Percentiles rank a stretch among this genome's conserved stretches.
Evolutionary conservation across 2,888 invertebrate genomes (phyloP).

Genomic region (Helleia helle): DNA sequence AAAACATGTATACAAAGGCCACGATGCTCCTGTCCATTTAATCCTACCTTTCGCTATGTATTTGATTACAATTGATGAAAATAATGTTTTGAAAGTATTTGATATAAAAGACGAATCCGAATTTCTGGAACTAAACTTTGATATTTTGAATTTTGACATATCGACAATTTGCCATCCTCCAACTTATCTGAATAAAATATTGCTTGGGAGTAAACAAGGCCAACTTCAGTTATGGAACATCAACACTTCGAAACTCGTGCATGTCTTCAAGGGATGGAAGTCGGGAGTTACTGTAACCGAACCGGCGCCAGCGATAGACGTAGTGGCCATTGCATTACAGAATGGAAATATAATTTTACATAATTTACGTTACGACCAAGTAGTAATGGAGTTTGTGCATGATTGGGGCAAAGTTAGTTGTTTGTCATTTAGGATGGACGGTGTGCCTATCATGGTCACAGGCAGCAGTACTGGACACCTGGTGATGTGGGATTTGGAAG

Average conservation of each 20-base stretch:
- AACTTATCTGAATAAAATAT: slow-evolving; percentile 94
- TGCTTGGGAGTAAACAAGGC: slow-evolving; percentile 91
- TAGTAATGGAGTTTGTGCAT: slow-evolving; percentile 88
- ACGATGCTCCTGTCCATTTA: slow-evolving; percentile 80
- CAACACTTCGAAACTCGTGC: slow-evolving; percentile 81
- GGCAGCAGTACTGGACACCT: slow-evolving; percentile 89
- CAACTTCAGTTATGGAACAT: slow-evolving; percentile 92
- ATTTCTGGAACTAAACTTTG: slow-evolving; percentile 80
- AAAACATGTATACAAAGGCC: slow-evolving; percentile 85
- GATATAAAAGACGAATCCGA: slow-evolving; percentile 83
- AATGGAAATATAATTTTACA: slow-evolving; percentile 89
- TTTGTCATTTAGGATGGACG: slow-evolving; percentile 91
- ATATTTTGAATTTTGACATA: slow-evolving; percentile 81
- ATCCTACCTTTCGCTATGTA: slow-evolving; percentile 91
- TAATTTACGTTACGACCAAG: slow-evolving; percentile 89
- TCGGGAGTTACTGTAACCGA: slow-evolving; percentile 82
- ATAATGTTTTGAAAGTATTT: slow-evolving; percentile 86
- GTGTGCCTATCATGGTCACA: slow-evolving; percentile 88
- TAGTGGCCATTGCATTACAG: slow-evolving; percentile 89
- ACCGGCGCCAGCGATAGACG: slow-evolving; percentile 94
- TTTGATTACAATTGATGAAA: slow-evolving; percentile 88
- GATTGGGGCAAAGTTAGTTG: slow-evolving; percentile 93
- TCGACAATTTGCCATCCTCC: slow-evolving; percentile 91
- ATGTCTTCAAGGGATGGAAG: slow-evolving; percentile 84
- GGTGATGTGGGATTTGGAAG: slow-evolving; percentile 95